These are phyloP conservation scores for Bradypodion ventrale DNA, from an alignment of 2,797 vertebrate species.

Conservation along the genomic window DNA sequence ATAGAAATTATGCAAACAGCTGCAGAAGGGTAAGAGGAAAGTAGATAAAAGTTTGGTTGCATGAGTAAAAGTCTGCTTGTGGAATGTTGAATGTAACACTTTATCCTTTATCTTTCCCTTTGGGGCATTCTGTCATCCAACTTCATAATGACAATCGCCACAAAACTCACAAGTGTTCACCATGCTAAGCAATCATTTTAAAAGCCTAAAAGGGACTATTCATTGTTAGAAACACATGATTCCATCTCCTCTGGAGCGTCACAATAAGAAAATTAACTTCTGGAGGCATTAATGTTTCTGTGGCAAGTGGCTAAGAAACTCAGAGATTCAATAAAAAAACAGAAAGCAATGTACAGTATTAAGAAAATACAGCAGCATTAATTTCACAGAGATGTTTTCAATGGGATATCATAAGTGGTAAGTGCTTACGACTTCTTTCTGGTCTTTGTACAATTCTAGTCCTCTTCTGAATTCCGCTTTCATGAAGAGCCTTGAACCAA, in stretches of 20 bases:
- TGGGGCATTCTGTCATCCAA: neutral
- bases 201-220: neutral
- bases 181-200: neutral
- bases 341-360: neutral
- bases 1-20: too few species aligned
- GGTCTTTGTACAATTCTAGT: slow-evolving; percentile 82
- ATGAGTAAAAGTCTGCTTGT: neutral
- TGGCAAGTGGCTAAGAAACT: neutral
- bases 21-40: neutral
- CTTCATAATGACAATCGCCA: neutral
- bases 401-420: slow-evolving; percentile 42
- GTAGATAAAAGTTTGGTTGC: neutral
- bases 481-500: slow-evolving; percentile 94
- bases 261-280: slow-evolving; percentile 5
- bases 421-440: slow-evolving; percentile 88
- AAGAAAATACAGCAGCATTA: neutral
- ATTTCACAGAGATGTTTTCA: slow-evolving; percentile 11
- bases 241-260: neutral
- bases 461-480: slow-evolving; percentile 88
- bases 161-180: neutral
- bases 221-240: neutral
- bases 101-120: neutral
- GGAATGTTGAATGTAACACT: neutral
- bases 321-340: slow-evolving; percentile 5
- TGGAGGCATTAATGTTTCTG: slow-evolving; percentile 9